Conservation (phyloP, 2,797 vertebrate species). For the Rhynchotus rufescens region DNA sequence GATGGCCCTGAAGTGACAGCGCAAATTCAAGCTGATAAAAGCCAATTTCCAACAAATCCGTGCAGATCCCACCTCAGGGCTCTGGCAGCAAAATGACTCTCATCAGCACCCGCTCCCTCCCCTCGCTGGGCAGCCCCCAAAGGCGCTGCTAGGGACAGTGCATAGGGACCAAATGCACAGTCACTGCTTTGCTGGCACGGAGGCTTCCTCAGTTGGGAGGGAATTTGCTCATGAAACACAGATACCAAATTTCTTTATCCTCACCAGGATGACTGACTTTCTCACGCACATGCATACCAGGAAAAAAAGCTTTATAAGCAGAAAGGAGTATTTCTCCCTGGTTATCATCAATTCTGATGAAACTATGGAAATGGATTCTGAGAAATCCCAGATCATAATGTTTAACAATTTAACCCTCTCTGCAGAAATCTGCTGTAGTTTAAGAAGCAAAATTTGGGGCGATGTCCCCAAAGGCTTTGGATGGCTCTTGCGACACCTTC, state of each 20-base stretch:
- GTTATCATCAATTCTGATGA: background rate
- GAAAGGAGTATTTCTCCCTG: too few species aligned
- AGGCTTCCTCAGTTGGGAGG: background rate
- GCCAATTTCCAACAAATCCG: background rate
- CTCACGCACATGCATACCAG: background rate
- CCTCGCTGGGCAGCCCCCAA: background rate
- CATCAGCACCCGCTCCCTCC: background rate
- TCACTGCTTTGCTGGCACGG: background rate
- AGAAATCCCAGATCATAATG: background rate
- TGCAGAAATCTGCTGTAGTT: background rate
- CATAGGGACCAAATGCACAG: too few species aligned
- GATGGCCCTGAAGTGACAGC: background rate
- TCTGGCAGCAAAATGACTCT: background rate
- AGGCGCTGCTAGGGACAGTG: too few species aligned
- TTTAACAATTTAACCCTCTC: background rate
- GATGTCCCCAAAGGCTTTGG: background rate
- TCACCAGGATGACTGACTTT: background rate
- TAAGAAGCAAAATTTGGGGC: background rate
- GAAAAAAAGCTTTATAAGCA: background rate
- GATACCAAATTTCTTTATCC: background rate
- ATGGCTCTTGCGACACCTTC: background rate
- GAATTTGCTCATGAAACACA: background rate
- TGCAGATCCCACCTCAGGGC: background rate
- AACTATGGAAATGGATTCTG: background rate
- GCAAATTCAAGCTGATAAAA: background rate